Base-by-base conservation (phyloP, 2,113 vertebrate genomes). In the Poeciliopsis prolifica region DNA sequence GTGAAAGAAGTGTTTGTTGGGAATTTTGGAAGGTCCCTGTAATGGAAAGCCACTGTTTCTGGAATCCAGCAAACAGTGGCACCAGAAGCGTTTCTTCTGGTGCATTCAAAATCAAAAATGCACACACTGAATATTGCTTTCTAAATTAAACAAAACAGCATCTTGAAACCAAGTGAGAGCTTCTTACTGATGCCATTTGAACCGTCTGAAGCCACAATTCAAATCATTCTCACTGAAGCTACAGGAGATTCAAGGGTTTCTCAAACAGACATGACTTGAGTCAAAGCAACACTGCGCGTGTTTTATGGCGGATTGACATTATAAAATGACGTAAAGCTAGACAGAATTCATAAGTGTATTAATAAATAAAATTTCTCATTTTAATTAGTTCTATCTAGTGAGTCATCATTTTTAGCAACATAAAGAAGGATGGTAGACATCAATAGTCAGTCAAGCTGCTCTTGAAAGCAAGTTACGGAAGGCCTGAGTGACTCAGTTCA, bases 111-210 rank as follows among this genome's bases (percentile, higher is more conserved):
- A 42, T 66, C 60, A 68, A 14, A 0, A 42, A 61, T n/a, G 51
- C 24, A n/a, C 7, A 9, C 24, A 3, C 8, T 58, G 72, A 44
- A 65, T 68, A 37, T 60, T 70, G 72, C 65, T 17, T 64, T 42
- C 7, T 17, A 62, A 75, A 78, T 62, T 2, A 40, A 78, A 72
- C 9, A 63, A 65, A 60, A 2, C 6, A 13, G 2, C 11, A n/a
- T 66, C 60, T 73, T 7, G 68, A 37, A 70, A 31, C 40, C 13
- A 22, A 2, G 30, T 67, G n/a, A 26, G 30, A 61, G 12, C 69
- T 64, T 76, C 22, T 70, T 65, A 62, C 68, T 5, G 78, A 71
- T 37, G 13, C 64, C 24, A 77, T 68, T 28, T 74, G 4, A 81
- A 35, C 28, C 61, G 51, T 11, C 62, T 70, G 37, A 81, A 77